These are phyloP conservation scores for Mactra quadrangularis DNA, from an alignment of 1,140 invertebrate species.

Conservation along the genomic window DNA sequence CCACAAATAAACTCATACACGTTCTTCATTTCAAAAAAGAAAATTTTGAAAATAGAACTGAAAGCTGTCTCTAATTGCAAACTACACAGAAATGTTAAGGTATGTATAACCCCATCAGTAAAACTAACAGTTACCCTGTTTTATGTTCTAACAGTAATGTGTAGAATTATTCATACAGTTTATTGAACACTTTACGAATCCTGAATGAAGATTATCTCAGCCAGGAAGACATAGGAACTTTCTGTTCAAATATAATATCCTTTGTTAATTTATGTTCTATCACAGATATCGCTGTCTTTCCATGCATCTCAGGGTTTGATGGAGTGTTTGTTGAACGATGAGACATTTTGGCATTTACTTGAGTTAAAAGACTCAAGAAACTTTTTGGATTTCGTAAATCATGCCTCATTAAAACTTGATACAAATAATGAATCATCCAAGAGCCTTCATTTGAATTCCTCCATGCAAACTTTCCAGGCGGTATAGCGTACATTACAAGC, in stretches of 20 bases:
- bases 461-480: constrained; percentile 51
- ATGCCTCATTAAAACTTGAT: constrained; percentile 24
- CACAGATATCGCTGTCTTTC: constrained; percentile 44
- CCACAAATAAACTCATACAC: too few relatives aligned
- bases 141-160: too few relatives aligned
- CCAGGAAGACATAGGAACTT: constrained; percentile 14
- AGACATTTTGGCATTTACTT: constrained; percentile 26
- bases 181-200: too few relatives aligned
- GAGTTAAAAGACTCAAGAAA: constrained; percentile 38
- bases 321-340: constrained; percentile 35
- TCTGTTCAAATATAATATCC: constrained; percentile 42
- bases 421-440: constrained; percentile 50
- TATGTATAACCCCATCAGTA: too few relatives aligned
- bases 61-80: too few relatives aligned
- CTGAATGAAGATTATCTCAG: not conserved
- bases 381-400: constrained; percentile 21
- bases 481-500: constrained; percentile 51
- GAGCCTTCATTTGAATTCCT: constrained; percentile 42
- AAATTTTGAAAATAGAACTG: too few relatives aligned
- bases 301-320: not conserved
- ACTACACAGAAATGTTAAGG: too few relatives aligned
- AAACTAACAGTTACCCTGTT: too few relatives aligned
- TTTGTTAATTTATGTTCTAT: constrained; percentile 40
- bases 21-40: too few relatives aligned
- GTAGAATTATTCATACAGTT: too few relatives aligned